Conservation (phyloP, 2,888 invertebrate species). For the Asteroscopus sphinx region DNA sequence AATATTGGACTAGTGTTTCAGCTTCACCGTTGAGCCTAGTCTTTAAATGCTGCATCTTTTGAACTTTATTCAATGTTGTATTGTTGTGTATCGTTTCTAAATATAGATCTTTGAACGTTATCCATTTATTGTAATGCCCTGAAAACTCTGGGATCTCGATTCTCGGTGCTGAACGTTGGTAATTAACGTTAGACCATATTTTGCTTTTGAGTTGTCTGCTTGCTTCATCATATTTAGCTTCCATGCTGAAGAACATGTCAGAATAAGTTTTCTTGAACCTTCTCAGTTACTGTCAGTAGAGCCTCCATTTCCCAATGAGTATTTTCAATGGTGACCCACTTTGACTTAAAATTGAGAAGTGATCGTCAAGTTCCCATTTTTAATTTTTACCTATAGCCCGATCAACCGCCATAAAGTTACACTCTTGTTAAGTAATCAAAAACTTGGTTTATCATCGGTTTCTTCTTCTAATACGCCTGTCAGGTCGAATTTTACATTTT, state of each 20-base stretch:
- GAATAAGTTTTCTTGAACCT: conserved; percentile 4
- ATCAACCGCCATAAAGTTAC: too few relatives aligned
- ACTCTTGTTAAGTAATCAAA: too few relatives aligned
- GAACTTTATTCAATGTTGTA: conserved; percentile 1
- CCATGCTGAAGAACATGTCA: conserved; percentile 7
- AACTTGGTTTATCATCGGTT: too few relatives aligned
- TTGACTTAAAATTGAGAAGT: too few relatives aligned
- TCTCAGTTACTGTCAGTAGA: too few relatives aligned
- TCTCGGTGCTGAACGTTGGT: conserved; percentile 1
- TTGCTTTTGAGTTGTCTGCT: conserved; percentile 5
- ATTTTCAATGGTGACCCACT: conserved; percentile 9
- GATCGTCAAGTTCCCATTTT: too few relatives aligned
- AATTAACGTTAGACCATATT: conserved; percentile 5
- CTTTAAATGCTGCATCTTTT: conserved; percentile 17
- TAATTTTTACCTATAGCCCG: too few relatives aligned
- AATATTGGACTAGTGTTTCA: conserved; percentile 8
- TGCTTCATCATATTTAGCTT: conserved; percentile 3
- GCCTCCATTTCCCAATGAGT: conserved; percentile 19
- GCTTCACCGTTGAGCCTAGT: conserved; percentile 12
- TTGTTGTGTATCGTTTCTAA: conserved; percentile 17
- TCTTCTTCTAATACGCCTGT: too few relatives aligned
- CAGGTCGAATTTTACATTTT: too few relatives aligned
- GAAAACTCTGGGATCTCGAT: conserved; percentile 14
- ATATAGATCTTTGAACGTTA: conserved; percentile 16
- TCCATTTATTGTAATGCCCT: conserved; percentile 17